Base-by-base conservation (phyloP, 2,113 vertebrate species). In the Caracal caracal region DNA sequence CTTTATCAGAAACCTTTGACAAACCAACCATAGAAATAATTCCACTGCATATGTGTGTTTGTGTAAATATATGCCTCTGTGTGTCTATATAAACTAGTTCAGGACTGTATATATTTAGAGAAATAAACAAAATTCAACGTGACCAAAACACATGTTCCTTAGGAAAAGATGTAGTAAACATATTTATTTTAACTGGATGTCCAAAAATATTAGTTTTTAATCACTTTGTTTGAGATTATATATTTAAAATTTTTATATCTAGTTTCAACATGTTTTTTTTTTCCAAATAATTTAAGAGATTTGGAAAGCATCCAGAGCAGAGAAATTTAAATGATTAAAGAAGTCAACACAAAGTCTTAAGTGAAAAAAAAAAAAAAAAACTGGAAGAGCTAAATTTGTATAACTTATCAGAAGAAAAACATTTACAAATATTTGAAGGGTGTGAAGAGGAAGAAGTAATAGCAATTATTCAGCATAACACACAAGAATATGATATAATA, bases 361-460 rank as follows among this genome's bases (percentile, higher is more conserved):
- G 40, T 87, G 37, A 51, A 65, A 89, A 93, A 80, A 86, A 84
- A 93, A 80, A 86, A 88, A 43, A 43, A 93, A 76, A 86, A 88
- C 15, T 56, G 76, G 15, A 93, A 7, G n/a, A 10, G 9, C 53
- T 86, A 97, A 95, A 93, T 87, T 68, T 75, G 3, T 65, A 30
- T 66, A 63, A 88, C 37, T 94, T 75, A 15, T 3, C 13, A 93
- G 12, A 49, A 82, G 40, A 82, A 35, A 26, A 71, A 78, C 3
- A 61, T 73, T 95, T 92, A 79, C 26, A 94, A 94, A 97, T 93
- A 96, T 94, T 87, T 94, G 53, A 75, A 97, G 70, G 17, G 43
- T 95, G 20, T 78, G 47, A 94, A 82, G 9, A 70, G 20, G 30
- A 91, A 95, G 19, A 94, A 94, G 9, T 73, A 35, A 63, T 95